Evolutionary conservation across 2,797 vertebrate genomes (phyloP), one percentile per base, ranked within the genome.

Genomic region (Myotis findleyi): DNA sequence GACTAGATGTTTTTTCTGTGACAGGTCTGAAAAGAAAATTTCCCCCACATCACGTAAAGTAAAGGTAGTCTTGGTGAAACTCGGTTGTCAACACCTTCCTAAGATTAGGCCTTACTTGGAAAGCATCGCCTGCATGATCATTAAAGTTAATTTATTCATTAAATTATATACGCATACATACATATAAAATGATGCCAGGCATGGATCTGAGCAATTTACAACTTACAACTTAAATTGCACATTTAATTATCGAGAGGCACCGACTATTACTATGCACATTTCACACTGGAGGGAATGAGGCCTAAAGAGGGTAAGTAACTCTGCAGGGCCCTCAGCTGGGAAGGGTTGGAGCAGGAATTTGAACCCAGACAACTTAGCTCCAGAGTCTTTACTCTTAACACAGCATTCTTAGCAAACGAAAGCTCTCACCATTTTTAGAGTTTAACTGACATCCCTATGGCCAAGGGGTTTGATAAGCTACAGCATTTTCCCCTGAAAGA

Each of bases 111-210:
- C 49, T 90, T 73, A n/a, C 69, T 95, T 94, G 87, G 53, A 92
- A 95, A 95, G 59, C 18, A 75, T 89, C 71, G 80, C 85, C 27
- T 72, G 73, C 64, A n/a, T 57, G 87, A 84, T 85, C 21, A 4
- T 36, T 36, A 30, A 69, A 88, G n/a, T 80, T 86, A 85, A 86
- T 88, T 62, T 94, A 84, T 59, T 91, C 49, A 81, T 82, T 91
- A 59, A 79, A 68, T 96, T 83, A 66, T 36, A 62, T 76, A 38
- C 12, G 2, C 21, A 51, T 49, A 17, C 36, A 79, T 20, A 12
- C 69, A 76, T 44, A 25, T 41, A 62, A 66, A 49, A 77, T 69
- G 41, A 49, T 4, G 5, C 47, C 86, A 83, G 41, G 17, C 20
- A 12, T 53, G 20, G 57, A 36, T 17, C n/a, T 79, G 64, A 75